These are phyloP conservation scores for Dunckerocampus dactyliophorus DNA, from an alignment of 2,113 vertebrate genomes.

Conservation along the genomic window DNA sequence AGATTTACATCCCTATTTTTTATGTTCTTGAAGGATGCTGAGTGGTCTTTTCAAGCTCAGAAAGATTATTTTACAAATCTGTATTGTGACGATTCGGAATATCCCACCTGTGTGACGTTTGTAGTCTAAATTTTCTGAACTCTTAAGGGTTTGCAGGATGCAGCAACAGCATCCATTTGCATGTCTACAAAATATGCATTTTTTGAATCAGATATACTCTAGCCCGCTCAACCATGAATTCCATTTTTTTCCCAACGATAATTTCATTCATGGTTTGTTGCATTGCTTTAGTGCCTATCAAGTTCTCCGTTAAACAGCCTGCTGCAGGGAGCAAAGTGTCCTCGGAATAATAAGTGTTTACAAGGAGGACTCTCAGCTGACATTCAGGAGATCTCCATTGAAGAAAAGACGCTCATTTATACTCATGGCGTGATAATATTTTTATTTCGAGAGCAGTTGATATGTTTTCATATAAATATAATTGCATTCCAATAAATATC, in stretches of 20 bases:
- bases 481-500: neutral
- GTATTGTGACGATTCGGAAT: too few relatives aligned
- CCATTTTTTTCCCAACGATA: neutral
- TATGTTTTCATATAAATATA: neutral
- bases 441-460: slow-evolving; percentile 9
- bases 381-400: slow-evolving; percentile 22
- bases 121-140: too few relatives aligned
- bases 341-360: slow-evolving; percentile 36
- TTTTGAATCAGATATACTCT: neutral
- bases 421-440: slow-evolving; percentile 28
- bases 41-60: too few relatives aligned
- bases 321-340: slow-evolving; percentile 18
- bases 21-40: too few relatives aligned
- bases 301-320: slow-evolving; percentile 19
- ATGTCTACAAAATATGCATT: neutral
- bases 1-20: too few relatives aligned
- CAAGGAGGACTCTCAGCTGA: slow-evolving; percentile 11
- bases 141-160: neutral
- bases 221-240: neutral
- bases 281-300: slow-evolving; percentile 17
- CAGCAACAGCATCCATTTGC: neutral
- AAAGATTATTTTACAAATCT: too few relatives aligned
- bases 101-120: too few relatives aligned
- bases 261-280: slow-evolving; percentile 20
- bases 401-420: slow-evolving; percentile 40